These are phyloP conservation scores for Ceyx margarethae DNA, from an alignment of 2,113 vertebrate species.

Conservation along the genomic window DNA sequence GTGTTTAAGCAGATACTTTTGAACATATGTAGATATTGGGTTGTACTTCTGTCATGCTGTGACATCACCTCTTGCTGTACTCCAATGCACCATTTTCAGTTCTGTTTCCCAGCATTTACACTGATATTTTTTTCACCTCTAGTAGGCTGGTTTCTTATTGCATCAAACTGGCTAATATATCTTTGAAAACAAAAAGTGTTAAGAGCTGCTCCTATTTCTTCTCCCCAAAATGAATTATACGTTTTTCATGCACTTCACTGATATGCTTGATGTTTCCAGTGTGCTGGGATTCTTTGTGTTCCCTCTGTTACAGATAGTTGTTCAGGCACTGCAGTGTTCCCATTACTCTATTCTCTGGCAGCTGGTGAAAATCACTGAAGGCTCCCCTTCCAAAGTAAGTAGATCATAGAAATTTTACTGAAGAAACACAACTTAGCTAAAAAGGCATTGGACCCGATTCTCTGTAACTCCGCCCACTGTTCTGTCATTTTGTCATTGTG, in stretches of 20 bases:
- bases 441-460: neutral
- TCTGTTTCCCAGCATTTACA: neutral
- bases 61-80: neutral
- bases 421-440: neutral
- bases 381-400: constrained; percentile 94
- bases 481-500: neutral
- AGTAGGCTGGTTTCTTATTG: neutral
- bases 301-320: constrained; percentile 86
- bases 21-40: neutral
- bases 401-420: neutral
- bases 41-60: neutral
- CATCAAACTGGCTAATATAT: neutral
- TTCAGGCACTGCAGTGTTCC: constrained; percentile 97
- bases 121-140: neutral
- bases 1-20: neutral
- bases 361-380: constrained; percentile 97
- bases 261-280: neutral
- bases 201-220: neutral
- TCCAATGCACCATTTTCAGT: neutral
- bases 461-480: neutral
- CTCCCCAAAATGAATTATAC: neutral
- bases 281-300: neutral
- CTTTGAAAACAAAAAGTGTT: neutral
- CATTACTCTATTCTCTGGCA: constrained; percentile 99
- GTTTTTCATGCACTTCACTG: neutral